phyloP scores from a whole-genome alignment of 2,888 invertebrate genomes.

The Clivina fossor region DNA sequence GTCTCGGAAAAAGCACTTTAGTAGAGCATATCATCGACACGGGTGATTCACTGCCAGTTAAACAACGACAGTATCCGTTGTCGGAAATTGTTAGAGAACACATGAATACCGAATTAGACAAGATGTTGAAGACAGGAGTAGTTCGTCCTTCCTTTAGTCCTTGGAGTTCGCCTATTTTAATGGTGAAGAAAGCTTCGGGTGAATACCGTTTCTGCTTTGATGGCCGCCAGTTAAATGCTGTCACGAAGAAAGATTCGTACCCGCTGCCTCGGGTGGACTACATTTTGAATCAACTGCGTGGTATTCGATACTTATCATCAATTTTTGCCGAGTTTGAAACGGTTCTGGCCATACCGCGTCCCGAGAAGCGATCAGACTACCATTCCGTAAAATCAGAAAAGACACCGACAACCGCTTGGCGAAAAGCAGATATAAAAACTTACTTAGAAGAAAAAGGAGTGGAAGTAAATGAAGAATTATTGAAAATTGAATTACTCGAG shows the following conservation, averaged over 20 bases:
- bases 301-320: no score
- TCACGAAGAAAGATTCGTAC: slow-evolving; percentile 31
- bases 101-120: slow-evolving; percentile 7
- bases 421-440: no score
- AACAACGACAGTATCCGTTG: neutral
- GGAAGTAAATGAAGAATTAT: no score
- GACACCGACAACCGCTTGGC: no score
- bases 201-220: slow-evolving; percentile 36
- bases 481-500: no score
- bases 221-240: slow-evolving; percentile 29
- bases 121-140: slow-evolving; percentile 37
- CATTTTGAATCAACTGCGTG: no score
- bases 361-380: no score
- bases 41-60: neutral
- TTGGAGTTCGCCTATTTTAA: slow-evolving; percentile 45
- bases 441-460: no score
- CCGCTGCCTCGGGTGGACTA: no score
- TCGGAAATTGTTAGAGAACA: neutral
- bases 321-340: no score
- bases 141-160: slow-evolving; percentile 41
- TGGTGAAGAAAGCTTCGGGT: slow-evolving; percentile 44
- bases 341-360: no score
- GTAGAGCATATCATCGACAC: neutral
- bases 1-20: neutral
- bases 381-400: no score